These are phyloP conservation scores for Rhaphigaster nebulosa DNA, from an alignment of 2,888 invertebrate genomes.

Conservation along the genomic window DNA sequence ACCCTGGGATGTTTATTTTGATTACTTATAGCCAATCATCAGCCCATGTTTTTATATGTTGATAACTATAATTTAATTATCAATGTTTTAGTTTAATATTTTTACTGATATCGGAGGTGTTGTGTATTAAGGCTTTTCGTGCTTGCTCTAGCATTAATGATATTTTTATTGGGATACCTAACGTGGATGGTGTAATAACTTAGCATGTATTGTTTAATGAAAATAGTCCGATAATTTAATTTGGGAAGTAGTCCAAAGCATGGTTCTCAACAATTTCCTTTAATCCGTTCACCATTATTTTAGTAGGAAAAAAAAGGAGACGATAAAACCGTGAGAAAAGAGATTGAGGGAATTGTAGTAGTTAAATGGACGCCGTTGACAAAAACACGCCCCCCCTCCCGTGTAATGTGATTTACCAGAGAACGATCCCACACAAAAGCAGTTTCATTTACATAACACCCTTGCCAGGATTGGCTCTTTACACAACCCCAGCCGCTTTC, in stretches of 20 bases:
- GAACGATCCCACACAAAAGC: slow-evolving; percentile 50
- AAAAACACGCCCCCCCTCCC: slow-evolving; percentile 45
- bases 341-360: slow-evolving; percentile 42
- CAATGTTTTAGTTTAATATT: too few species aligned
- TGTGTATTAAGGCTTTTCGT: too few species aligned
- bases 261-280: not conserved
- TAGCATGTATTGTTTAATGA: not conserved
- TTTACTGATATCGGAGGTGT: too few species aligned
- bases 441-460: slow-evolving; percentile 43
- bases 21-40: too few species aligned
- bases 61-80: too few species aligned
- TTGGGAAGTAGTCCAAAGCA: not conserved
- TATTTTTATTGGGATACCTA: not conserved
- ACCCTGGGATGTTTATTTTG: too few species aligned
- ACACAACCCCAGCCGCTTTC: slow-evolving; percentile 49
- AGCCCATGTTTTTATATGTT: too few species aligned
- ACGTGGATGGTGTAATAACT: not conserved
- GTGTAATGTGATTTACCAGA: slow-evolving; percentile 54
- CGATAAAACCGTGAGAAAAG: slow-evolving; percentile 35
- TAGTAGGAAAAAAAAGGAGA: not conserved
- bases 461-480: not conserved
- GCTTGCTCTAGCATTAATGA: too few species aligned
- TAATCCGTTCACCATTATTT: not conserved
- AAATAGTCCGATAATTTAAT: not conserved
- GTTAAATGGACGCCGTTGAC: slow-evolving; percentile 42